Percentiles rank a stretch among this genome's conserved stretches.
phyloP scores from a whole-genome alignment of 37 sponge, comb jelly and placozoan genomes.

The Haliclona indistincta region DNA sequence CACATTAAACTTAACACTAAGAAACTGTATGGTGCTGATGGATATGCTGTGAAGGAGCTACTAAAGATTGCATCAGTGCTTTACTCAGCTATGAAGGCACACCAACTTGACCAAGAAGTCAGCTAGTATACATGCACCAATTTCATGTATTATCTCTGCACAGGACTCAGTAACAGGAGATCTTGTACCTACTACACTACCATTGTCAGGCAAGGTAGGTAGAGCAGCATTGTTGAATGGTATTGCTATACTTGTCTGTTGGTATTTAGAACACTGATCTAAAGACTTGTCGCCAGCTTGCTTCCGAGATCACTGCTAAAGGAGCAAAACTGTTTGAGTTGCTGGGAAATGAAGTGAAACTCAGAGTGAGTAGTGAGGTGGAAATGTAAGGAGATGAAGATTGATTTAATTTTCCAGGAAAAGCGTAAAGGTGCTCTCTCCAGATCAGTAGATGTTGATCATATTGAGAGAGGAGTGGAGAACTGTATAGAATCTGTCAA shows the following conservation, averaged over 20 bases:
- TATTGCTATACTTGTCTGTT: neutral
- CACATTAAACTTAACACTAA: conserved; percentile 94
- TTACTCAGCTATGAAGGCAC: conserved; percentile 82
- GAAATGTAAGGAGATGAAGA: neutral
- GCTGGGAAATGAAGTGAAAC: conserved; percentile 84
- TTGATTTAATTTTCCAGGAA: conserved; percentile 49
- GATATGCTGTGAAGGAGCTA: conserved; percentile 98
- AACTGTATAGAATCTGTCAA: conserved; percentile 63
- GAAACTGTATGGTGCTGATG: conserved; percentile 96
- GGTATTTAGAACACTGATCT: conserved; percentile 72
- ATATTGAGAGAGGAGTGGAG: conserved; percentile 84
- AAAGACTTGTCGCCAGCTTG: conserved; percentile 89
- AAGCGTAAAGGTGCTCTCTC: conserved; percentile 67
- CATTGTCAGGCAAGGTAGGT: conserved; percentile 7
- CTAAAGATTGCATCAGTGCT: conserved; percentile 88
- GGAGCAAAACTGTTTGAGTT: conserved; percentile 93
- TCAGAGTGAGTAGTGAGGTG: conserved; percentile 51
- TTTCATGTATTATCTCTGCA: neutral
- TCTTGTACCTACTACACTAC: neutral
- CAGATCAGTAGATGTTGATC: conserved; percentile 74
- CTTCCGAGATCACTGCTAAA: conserved; percentile 87
- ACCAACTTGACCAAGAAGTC: conserved; percentile 10
- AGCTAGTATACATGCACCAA: neutral
- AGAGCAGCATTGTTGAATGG: neutral
- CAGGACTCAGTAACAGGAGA: neutral